Percentiles rank a stretch among this genome's conserved stretches.
These are phyloP conservation scores for Dryoscopus gambensis DNA, from an alignment of 2,113 vertebrate genomes.

Conservation along the genomic window DNA sequence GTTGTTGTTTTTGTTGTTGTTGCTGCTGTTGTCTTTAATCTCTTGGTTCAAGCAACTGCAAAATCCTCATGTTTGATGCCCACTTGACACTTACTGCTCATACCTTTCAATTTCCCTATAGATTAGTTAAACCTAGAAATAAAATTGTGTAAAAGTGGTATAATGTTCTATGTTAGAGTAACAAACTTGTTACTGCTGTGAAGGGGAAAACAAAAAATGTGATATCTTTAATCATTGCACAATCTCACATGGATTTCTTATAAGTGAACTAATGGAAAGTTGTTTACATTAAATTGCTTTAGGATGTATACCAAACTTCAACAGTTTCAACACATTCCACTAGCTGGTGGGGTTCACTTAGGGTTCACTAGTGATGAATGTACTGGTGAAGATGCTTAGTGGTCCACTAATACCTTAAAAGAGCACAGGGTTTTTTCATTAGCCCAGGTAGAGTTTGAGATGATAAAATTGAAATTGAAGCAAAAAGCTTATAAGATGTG, in stretches of 20 bases:
- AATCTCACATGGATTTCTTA: background rate
- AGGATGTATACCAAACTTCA: background rate
- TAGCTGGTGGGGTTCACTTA: background rate
- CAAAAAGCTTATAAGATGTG: background rate
- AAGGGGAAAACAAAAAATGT: background rate
- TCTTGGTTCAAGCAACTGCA: background rate
- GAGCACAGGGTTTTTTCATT: background rate
- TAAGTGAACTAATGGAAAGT: background rate
- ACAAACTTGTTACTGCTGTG: background rate
- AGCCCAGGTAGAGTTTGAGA: background rate
- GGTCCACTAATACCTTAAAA: background rate
- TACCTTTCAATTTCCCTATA: background rate
- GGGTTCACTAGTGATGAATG: background rate
- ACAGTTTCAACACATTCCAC: background rate
- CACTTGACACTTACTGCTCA: background rate
- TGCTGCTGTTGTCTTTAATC: background rate
- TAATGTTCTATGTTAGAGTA: background rate
- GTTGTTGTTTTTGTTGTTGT: too few species aligned
- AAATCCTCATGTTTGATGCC: background rate
- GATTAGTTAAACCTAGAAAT: background rate
- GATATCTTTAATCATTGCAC: background rate
- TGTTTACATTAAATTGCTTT: background rate
- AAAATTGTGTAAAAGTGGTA: background rate
- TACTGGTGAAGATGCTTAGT: background rate
- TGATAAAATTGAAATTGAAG: background rate